Conservation (phyloP, 1,140 invertebrate species). For the Planococcus citri region DNA sequence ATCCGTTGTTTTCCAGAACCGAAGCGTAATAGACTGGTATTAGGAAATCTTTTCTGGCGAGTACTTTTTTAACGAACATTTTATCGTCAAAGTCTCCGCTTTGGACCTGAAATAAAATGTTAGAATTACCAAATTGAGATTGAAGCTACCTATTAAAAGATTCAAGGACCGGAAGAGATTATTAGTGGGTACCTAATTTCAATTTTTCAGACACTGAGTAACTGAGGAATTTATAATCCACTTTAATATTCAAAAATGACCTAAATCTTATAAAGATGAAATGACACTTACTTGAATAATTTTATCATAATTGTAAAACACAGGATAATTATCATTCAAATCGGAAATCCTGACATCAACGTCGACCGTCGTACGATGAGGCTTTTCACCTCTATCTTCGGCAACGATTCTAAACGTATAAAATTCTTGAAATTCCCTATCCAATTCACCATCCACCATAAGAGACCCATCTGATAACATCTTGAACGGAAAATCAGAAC, state of each 20-base stretch:
- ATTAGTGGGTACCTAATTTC: no score
- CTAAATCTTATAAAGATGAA: neutral
- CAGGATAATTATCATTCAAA: slow-evolving; percentile 55
- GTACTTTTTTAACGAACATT: slow-evolving; percentile 4
- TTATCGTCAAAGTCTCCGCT: neutral
- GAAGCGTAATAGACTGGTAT: slow-evolving; percentile 57
- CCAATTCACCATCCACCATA: slow-evolving; percentile 58
- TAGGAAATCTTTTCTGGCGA: neutral
- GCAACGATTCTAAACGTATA: slow-evolving; percentile 64
- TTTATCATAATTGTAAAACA: slow-evolving; percentile 53
- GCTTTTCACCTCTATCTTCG: slow-evolving; percentile 47
- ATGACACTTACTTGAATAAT: neutral
- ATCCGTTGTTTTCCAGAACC: slow-evolving; percentile 50
- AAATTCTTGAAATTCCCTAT: slow-evolving; percentile 57
- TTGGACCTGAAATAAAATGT: neutral
- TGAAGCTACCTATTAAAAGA: no score
- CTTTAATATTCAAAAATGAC: no score
- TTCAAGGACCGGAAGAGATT: no score
- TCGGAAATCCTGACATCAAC: slow-evolving; percentile 68
- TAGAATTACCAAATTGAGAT: neutral
- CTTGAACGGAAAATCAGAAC: slow-evolving; percentile 46
- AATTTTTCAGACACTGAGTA: no score
- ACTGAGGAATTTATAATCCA: no score
- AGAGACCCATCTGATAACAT: slow-evolving; percentile 62
- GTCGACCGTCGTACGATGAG: slow-evolving; percentile 53